Evolutionary conservation across 1,140 invertebrate genomes (phyloP).

Genomic region (Akabosia matsudoensis): DNA sequence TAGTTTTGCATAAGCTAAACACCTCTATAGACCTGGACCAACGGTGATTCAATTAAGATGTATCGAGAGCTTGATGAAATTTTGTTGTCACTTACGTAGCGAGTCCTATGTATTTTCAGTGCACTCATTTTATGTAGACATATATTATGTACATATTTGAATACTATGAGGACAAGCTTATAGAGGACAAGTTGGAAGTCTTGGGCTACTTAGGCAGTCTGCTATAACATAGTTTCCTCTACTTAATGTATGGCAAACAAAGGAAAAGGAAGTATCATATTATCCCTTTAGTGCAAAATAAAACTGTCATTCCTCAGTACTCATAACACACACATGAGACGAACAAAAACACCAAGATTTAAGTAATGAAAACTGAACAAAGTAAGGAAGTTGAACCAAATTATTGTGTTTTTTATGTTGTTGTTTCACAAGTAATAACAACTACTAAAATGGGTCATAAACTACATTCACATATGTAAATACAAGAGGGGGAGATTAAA

Average conservation of each 20-base stretch:
- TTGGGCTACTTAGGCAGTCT: no score
- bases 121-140: no score
- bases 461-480: background rate
- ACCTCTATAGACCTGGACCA: no score
- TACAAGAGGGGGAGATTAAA: background rate
- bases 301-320: background rate
- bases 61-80: no score
- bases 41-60: no score
- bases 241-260: background rate
- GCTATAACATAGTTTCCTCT: no score
- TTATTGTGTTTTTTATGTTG: background rate
- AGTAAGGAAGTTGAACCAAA: background rate
- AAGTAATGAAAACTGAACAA: background rate
- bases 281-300: background rate
- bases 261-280: background rate
- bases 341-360: background rate
- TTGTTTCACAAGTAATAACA: background rate
- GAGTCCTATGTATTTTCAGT: no score
- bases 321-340: background rate
- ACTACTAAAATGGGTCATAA: background rate
- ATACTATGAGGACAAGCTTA: no score
- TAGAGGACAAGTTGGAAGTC: no score
- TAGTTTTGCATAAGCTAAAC: no score
- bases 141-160: no score
- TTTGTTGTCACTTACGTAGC: no score